Conservation (phyloP, 1,140 invertebrate genomes). For the Euwallacea similis region DNA sequence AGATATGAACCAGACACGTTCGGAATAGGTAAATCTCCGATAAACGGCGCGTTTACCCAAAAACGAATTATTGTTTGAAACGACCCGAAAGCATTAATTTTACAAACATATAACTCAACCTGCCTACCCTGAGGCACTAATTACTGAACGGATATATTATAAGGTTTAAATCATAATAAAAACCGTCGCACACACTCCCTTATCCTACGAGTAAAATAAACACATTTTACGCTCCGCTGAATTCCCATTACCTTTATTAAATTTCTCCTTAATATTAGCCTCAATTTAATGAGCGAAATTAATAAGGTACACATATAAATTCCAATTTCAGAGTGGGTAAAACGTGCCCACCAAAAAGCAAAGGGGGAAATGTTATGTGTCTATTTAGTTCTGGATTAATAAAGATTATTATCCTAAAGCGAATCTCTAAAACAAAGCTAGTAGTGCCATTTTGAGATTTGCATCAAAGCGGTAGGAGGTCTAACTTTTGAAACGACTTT, state of each 20-base stretch:
- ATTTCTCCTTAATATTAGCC: slow-evolving; percentile 26
- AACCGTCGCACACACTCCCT: slow-evolving; percentile 25
- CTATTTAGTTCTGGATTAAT: not conserved
- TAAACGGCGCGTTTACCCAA: slow-evolving; percentile 1
- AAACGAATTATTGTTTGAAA: slow-evolving; percentile 8
- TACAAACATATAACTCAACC: slow-evolving; percentile 11
- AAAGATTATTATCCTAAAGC: not conserved
- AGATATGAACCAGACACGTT: slow-evolving; percentile 1
- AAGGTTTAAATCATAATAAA: slow-evolving; percentile 32
- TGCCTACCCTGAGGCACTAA: slow-evolving; percentile 20
- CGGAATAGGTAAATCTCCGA: slow-evolving; percentile 11
- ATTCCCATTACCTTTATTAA: slow-evolving; percentile 21
- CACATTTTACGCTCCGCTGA: slow-evolving; percentile 27
- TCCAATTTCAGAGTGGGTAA: slow-evolving; percentile 3
- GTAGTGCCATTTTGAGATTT: not conserved
- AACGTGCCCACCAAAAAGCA: not conserved
- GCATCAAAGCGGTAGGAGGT: not conserved
- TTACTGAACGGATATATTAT: slow-evolving; percentile 25
- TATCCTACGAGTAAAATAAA: slow-evolving; percentile 24
- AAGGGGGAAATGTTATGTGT: not conserved
- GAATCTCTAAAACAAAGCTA: not conserved
- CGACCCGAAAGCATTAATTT: slow-evolving; percentile 24
- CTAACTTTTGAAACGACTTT: not conserved
- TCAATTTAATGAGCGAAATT: slow-evolving; percentile 21
- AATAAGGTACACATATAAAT: slow-evolving; percentile 16